These are phyloP conservation scores for Leucophenga montana DNA, from an alignment of 2,888 invertebrate genomes.

Conservation along the genomic window DNA sequence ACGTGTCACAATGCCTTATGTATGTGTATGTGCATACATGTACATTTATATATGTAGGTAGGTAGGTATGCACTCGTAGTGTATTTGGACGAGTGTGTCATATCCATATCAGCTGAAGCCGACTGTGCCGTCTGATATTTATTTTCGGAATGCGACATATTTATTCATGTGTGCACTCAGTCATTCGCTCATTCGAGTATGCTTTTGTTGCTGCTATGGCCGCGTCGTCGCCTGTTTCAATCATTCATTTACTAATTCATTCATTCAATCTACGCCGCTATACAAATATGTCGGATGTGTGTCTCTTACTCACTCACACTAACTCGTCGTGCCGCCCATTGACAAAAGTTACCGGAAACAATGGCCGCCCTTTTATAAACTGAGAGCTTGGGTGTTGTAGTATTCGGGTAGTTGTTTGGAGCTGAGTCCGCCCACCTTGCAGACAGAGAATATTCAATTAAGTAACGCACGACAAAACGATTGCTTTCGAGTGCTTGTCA, in stretches of 20 bases:
- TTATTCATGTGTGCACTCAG: slow-evolving; percentile 16
- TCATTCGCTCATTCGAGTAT: no score
- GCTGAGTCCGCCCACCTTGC: slow-evolving; percentile 37
- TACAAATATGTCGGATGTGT: neutral
- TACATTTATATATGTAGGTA: no score
- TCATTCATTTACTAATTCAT: slow-evolving; percentile 17
- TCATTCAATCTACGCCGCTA: slow-evolving; percentile 3
- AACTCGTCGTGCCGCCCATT: neutral
- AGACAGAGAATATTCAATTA: slow-evolving; percentile 70
- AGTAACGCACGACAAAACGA: slow-evolving; percentile 73
- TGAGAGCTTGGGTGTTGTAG: no score
- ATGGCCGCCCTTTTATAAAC: neutral
- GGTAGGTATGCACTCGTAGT: no score
- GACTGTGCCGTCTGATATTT: neutral
- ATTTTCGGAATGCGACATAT: slow-evolving; percentile 8
- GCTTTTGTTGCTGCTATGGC: no score
- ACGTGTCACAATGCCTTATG: no score
- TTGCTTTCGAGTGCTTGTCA: slow-evolving; percentile 72
- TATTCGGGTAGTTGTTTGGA: neutral
- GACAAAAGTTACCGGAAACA: neutral
- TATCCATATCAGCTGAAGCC: no score
- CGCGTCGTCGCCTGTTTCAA: neutral
- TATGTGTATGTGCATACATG: neutral
- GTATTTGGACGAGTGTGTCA: neutral
- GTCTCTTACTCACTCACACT: no score